Evolutionary conservation across 2,888 invertebrate genomes (phyloP).

Genomic region (Phania funesta): DNA sequence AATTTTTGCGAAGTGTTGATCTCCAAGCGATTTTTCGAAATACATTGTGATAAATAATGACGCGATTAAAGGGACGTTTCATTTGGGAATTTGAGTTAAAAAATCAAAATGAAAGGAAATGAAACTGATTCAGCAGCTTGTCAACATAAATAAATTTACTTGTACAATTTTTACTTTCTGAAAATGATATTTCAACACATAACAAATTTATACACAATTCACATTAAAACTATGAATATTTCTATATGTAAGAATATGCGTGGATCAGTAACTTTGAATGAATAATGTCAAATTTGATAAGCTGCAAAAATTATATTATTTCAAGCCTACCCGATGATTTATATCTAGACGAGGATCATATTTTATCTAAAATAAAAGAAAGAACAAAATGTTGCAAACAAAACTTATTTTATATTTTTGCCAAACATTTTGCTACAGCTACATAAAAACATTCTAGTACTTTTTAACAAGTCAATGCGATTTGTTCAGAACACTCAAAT

Average conservation of each 20-base stretch:
- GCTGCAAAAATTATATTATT: conserved; percentile 34
- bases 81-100: neutral
- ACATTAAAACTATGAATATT: conserved; percentile 5
- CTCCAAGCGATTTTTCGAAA: neutral
- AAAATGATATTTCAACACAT: conserved; percentile 22
- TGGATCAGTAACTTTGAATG: conserved; percentile 3
- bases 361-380: conserved; percentile 72
- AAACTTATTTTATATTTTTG: conserved; percentile 39
- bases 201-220: neutral
- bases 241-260: conserved; percentile 5
- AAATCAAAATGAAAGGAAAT: conserved; percentile 14
- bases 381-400: conserved; percentile 64
- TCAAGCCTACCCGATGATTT: conserved; percentile 77
- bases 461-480: neutral
- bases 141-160: neutral
- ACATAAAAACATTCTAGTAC: neutral
- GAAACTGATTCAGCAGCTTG: conserved; percentile 1
- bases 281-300: conserved; percentile 8
- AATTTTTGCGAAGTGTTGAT: neutral
- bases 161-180: neutral
- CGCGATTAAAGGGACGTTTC: conserved; percentile 1
- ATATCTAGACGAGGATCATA: conserved; percentile 76
- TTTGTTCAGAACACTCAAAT: neutral
- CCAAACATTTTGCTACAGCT: conserved; percentile 45
- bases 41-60: neutral